These are phyloP conservation scores for Tympanoctomys barrerae DNA, from an alignment of 2,797 vertebrate species.

Conservation along the genomic window DNA sequence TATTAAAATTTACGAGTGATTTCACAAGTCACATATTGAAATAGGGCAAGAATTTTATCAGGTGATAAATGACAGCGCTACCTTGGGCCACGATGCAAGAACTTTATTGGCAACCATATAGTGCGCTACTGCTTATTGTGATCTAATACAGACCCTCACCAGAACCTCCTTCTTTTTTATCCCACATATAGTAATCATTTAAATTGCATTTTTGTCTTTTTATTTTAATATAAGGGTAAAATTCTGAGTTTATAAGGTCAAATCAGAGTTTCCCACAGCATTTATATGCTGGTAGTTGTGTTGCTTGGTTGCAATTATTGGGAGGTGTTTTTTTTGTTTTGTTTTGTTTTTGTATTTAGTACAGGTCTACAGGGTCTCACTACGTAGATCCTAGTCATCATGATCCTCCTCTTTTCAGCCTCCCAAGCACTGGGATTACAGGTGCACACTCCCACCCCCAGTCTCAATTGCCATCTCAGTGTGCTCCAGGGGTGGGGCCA, in stretches of 20 bases:
- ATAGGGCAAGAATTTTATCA: neutral
- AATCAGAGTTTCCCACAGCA: neutral
- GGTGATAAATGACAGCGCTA: neutral
- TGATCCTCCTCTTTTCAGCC: too few species aligned
- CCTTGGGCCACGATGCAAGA: neutral
- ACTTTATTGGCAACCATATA: neutral
- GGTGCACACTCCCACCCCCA: too few species aligned
- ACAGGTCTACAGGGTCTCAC: too few species aligned
- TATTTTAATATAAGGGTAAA: neutral
- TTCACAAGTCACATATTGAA: neutral
- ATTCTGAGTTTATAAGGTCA: neutral
- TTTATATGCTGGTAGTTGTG: neutral
- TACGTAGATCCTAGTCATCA: too few species aligned
- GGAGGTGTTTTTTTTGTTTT: too few species aligned
- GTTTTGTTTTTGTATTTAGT: too few species aligned
- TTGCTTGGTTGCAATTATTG: neutral
- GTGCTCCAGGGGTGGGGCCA: too few species aligned
- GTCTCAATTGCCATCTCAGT: too few species aligned
- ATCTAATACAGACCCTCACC: neutral
- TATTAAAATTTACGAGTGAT: neutral
- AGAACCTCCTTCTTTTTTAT: neutral
- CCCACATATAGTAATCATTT: neutral
- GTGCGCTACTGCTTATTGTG: neutral
- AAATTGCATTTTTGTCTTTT: neutral
- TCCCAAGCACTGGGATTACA: too few species aligned